These are phyloP conservation scores for Podiceps cristatus DNA, from an alignment of 2,113 vertebrate species.

Conservation along the genomic window DNA sequence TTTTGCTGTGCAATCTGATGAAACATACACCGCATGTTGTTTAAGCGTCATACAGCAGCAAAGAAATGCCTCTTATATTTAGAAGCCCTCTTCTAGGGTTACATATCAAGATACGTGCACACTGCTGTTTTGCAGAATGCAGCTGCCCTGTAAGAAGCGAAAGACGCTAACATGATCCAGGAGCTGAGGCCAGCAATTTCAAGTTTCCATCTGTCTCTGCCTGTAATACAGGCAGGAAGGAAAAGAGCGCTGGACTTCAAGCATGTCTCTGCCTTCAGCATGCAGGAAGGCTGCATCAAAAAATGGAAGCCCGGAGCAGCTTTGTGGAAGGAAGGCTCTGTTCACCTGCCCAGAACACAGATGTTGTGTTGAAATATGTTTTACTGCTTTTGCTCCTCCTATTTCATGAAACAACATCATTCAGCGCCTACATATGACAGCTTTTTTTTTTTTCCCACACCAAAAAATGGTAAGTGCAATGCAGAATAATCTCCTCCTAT, in stretches of 20 bases:
- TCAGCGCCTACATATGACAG: background rate
- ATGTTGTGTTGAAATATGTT: background rate
- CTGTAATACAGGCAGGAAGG: conserved; percentile 67
- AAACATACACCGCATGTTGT: background rate
- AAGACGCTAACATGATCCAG: conserved; percentile 75
- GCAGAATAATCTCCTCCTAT: background rate
- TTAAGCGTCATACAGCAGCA: background rate
- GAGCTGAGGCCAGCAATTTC: conserved; percentile 79
- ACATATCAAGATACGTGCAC: conserved; percentile 82
- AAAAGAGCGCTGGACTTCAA: background rate
- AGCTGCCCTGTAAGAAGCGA: conserved; percentile 74
- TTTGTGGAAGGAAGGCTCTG: background rate
- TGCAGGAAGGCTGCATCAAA: background rate
- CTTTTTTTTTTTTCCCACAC: too few relatives aligned
- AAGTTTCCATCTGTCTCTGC: conserved; percentile 82
- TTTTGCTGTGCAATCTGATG: background rate
- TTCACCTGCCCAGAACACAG: background rate
- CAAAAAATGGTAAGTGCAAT: background rate
- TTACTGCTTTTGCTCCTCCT: rapidly evolving
- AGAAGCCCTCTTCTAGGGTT: conserved; percentile 80
- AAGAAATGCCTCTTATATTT: conserved; percentile 80
- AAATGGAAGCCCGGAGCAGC: background rate
- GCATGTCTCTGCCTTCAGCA: background rate
- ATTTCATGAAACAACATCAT: background rate
- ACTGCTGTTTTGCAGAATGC: conserved; percentile 80